Evolutionary conservation across 2,797 vertebrate species (phyloP).

Genomic region (Tangara arthus): DNA sequence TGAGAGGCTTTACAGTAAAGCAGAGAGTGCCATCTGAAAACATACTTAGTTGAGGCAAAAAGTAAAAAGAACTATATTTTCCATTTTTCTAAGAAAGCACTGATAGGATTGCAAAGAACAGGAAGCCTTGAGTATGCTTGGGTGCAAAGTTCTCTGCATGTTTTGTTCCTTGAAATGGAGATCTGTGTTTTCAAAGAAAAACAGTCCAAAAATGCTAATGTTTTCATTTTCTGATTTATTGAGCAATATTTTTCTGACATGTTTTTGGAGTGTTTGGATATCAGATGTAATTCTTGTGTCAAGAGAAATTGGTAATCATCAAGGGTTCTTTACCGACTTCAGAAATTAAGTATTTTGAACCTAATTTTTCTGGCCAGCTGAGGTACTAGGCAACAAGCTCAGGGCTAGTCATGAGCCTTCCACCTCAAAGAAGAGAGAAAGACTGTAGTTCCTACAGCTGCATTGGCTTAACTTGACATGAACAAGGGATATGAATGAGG

Average conservation of each 20-base stretch:
- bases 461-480: background rate
- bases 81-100: background rate
- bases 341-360: background rate
- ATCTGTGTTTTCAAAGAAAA: background rate
- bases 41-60: background rate
- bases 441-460: background rate
- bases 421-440: background rate
- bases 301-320: background rate
- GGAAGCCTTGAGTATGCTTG: background rate
- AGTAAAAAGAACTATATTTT: background rate
- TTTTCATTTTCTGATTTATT: background rate
- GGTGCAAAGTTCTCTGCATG: background rate
- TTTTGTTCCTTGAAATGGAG: background rate
- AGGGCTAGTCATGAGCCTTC: background rate
- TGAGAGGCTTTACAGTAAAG: background rate
- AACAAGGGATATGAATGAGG: background rate
- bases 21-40: background rate
- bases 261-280: background rate
- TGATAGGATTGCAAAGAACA: background rate
- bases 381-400: background rate
- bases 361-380: background rate
- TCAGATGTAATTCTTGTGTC: background rate
- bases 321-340: background rate
- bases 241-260: background rate
- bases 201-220: background rate